These are phyloP conservation scores for Tetragonula carbonaria DNA, from an alignment of 2,888 invertebrate genomes.

Conservation along the genomic window DNA sequence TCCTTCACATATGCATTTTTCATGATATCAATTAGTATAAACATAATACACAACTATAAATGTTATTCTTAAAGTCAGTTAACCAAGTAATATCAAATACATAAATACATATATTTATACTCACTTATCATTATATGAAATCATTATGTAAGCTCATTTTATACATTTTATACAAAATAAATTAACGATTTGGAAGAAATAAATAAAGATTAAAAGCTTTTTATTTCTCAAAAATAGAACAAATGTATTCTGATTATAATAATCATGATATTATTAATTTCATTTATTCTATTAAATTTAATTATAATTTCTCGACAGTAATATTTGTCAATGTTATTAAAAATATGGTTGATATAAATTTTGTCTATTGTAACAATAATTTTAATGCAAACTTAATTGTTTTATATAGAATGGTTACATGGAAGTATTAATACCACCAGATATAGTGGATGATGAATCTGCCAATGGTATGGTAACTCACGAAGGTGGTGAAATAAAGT, in stretches of 20 bases:
- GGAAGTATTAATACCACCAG: conserved; percentile 94
- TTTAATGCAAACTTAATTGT: neutral
- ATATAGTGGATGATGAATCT: conserved; percentile 90
- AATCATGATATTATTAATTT: neutral
- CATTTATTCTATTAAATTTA: neutral
- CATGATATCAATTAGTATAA: no score
- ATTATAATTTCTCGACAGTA: neutral
- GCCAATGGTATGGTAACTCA: conserved; percentile 91
- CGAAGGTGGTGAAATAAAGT: conserved; percentile 91
- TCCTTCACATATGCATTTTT: no score
- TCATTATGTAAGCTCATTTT: neutral
- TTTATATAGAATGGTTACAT: conserved; percentile 91
- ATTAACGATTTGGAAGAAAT: neutral
- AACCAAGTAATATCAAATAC: no score
- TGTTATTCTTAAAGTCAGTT: no score
- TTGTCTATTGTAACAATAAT: neutral
- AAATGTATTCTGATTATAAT: neutral
- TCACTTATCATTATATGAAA: no score
- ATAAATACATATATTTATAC: no score
- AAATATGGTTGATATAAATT: neutral
- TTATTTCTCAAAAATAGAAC: neutral
- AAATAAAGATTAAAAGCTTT: neutral
- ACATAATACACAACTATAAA: no score
- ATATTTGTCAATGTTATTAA: neutral
- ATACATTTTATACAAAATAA: neutral